A percentile compares a stretch with the other conserved stretches of the same genome.
Conservation (phyloP, 2,797 vertebrate species). For the Gobio occitaniae region DNA sequence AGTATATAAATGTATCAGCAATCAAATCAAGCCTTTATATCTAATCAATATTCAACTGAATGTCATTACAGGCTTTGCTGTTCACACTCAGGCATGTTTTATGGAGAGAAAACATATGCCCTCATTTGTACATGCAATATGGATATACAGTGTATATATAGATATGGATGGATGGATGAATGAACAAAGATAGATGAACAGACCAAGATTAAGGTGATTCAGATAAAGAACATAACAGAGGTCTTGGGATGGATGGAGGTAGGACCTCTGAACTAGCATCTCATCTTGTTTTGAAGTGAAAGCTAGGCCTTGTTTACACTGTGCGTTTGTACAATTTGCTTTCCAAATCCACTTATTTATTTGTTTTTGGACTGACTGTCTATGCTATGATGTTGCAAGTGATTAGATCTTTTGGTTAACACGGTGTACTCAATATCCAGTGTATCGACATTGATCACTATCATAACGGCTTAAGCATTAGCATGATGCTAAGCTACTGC, state of each 20-base stretch:
- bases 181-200: constrained; percentile 14
- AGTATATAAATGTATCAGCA: constrained; percentile 48
- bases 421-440: background rate
- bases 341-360: background rate
- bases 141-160: constrained; percentile 23
- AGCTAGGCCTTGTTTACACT: constrained; percentile 37
- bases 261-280: background rate
- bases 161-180: constrained; percentile 14
- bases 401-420: background rate
- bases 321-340: background rate
- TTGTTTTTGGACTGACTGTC: background rate
- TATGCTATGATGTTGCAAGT: background rate
- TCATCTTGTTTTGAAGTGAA: background rate
- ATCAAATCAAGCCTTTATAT: constrained; percentile 52
- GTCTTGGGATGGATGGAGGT: background rate
- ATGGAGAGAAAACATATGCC: constrained; percentile 8
- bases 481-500: background rate
- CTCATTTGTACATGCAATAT: constrained; percentile 36
- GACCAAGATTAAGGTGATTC: background rate
- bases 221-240: background rate
- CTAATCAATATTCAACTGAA: constrained; percentile 49
- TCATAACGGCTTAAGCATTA: background rate
- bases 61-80: constrained; percentile 41
- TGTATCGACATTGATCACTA: background rate
- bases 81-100: constrained; percentile 49